Conservation (phyloP, 2,888 invertebrate genomes). For the Steinernema hermaphroditum region DNA sequence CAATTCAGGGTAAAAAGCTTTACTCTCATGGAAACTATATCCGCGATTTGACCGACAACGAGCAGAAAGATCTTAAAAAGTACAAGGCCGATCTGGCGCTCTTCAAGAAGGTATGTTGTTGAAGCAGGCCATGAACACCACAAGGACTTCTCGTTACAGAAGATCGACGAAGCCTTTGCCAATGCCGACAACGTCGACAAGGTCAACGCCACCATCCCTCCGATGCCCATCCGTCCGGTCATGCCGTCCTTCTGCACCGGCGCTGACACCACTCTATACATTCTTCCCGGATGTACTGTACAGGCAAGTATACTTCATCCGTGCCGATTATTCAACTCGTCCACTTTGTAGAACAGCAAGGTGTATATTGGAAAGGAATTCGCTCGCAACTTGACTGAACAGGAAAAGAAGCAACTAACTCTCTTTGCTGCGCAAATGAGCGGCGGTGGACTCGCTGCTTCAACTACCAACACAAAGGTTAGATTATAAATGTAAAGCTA, state of each 20-base stretch:
- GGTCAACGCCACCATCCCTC: conserved; percentile 51
- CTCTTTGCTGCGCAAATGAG: conserved; percentile 54
- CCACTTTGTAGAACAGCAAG: conserved; percentile 61
- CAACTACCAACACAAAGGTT: conserved; percentile 32
- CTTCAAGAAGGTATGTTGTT: conserved; percentile 51
- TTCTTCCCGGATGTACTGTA: conserved; percentile 61
- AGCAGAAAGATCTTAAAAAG: conserved; percentile 53
- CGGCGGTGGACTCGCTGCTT: conserved; percentile 3
- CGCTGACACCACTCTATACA: conserved; percentile 60
- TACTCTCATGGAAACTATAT: conserved; percentile 63
- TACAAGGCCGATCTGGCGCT: conserved; percentile 58
- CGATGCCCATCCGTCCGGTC: conserved; percentile 57
- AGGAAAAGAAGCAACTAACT: conserved; percentile 55
- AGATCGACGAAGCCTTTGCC: conserved; percentile 59
- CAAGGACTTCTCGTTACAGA: conserved; percentile 45
- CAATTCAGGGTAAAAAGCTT: conserved; percentile 53
- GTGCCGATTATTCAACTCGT: neutral
- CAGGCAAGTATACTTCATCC: conserved; percentile 53
- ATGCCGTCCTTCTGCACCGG: conserved; percentile 60
- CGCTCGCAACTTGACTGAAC: conserved; percentile 56
- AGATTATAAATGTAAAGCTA: too few relatives aligned
- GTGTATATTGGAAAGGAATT: conserved; percentile 58
- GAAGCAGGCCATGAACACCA: too few relatives aligned
- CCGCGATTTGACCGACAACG: conserved; percentile 53
- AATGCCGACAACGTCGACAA: conserved; percentile 56